Conservation (phyloP, 2,113 vertebrate genomes). For the Otolemur garnettii region DNA sequence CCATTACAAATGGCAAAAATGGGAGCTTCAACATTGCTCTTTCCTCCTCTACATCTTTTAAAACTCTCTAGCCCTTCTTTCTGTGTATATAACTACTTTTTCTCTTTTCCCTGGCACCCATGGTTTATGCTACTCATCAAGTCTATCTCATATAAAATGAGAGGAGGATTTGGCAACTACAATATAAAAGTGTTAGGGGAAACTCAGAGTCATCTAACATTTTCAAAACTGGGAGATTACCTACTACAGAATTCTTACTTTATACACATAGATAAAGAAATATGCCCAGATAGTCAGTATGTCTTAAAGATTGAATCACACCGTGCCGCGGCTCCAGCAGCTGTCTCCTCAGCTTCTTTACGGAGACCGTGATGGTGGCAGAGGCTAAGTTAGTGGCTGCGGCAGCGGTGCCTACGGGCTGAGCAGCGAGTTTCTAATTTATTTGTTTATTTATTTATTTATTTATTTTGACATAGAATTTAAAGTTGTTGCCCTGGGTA, state of each 20-base stretch:
- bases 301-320: constrained; percentile 72
- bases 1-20: not conserved
- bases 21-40: not conserved
- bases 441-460: too few species aligned
- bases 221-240: not conserved
- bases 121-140: not conserved
- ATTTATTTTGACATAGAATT: too few species aligned
- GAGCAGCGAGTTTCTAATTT: too few species aligned
- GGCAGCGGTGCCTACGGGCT: too few species aligned
- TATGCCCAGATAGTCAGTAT: not conserved
- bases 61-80: constrained; percentile 27
- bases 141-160: constrained; percentile 32
- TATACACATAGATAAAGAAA: constrained; percentile 1
- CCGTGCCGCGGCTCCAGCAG: too few species aligned
- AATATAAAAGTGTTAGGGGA: constrained; percentile 19
- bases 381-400: too few species aligned
- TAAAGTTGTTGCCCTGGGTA: too few species aligned
- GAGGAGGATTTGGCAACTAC: constrained; percentile 6
- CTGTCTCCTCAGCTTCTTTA: too few species aligned
- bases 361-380: too few species aligned
- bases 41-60: not conserved
- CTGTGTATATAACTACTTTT: constrained; percentile 29
- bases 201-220: constrained; percentile 7
- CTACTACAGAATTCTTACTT: constrained; percentile 9
- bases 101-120: not conserved